Base-by-base conservation (phyloP, 2,797 vertebrate species). In the Malurus splendens region DNA sequence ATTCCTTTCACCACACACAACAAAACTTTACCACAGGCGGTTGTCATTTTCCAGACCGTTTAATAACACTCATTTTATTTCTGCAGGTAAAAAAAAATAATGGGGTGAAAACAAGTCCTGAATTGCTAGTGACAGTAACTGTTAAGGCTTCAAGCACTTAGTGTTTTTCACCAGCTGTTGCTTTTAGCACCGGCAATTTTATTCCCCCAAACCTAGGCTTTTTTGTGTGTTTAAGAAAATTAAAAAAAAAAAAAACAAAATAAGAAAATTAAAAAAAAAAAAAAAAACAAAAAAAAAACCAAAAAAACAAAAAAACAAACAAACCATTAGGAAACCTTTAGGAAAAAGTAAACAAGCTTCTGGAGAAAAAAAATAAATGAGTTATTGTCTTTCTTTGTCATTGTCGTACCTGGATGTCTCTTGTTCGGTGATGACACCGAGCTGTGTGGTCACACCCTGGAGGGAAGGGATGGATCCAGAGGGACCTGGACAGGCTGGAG, bases 111-210 rank as follows among this genome's bases (percentile, higher is more conserved):
- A 66, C 87, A 70, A 51, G 81, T 60, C 80, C 80, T 79, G 83
- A 94, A 90, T 91, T 91, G 45, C 39, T 84, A 56, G 48, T 73
- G 74, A 79, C 71, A 90, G 45, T 65, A 82, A 70, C 66, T 76
- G 59, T 61, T 87, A 78, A 83, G n/a, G 32, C 50, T 90, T 82
- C 48, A 41, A 92, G 85, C 55, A 75, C 18, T 93, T 66, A 51
- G 17, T 51, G 22, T 20, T 92, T 89, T 92, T 76, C 71, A 66
- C 48, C 77, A 82, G 60, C 38, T 93, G 77, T 47, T 93, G 44
- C 39, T 87, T 91, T 94, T 87, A 90, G 45, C 60, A 86, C 8
- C 8, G 66, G 30, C 25, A 75, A 59, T 94, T 92, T 92, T 72
- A 45, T 83, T 78, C 25, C 39, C 27, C 10, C 22, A 86, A 68